These are phyloP conservation scores for Azorinus chamasolen DNA, from an alignment of 2,888 invertebrate species.

Conservation along the genomic window DNA sequence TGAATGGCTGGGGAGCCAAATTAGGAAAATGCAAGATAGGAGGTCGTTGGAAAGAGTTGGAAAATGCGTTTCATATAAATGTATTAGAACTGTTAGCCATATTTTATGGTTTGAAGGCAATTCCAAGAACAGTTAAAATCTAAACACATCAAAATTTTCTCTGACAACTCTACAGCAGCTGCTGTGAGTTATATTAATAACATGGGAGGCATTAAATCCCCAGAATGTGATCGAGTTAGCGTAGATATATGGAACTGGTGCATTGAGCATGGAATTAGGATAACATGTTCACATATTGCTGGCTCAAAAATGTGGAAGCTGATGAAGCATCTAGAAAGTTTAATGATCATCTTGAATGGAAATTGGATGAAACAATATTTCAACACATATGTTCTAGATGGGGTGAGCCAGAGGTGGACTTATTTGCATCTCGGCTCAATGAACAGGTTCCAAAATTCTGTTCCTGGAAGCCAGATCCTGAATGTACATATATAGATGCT, in stretches of 20 bases:
- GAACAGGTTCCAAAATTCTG: slow-evolving; percentile 13
- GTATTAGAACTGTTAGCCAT: slow-evolving; percentile 23
- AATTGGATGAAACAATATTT: slow-evolving; percentile 21
- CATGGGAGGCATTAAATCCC: not conserved
- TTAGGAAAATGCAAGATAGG: slow-evolving; percentile 5
- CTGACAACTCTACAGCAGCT: slow-evolving; percentile 36
- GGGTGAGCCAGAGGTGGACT: slow-evolving; percentile 13
- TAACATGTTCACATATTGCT: slow-evolving; percentile 28
- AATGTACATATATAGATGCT: slow-evolving; percentile 20
- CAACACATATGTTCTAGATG: not conserved
- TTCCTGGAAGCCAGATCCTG: slow-evolving; percentile 43
- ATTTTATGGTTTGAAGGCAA: slow-evolving; percentile 17
- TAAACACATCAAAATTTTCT: slow-evolving; percentile 46
- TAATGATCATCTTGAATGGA: slow-evolving; percentile 28
- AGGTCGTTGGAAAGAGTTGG: slow-evolving; percentile 25
- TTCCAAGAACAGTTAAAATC: slow-evolving; percentile 21
- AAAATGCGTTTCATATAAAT: slow-evolving; percentile 33
- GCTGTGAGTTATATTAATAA: slow-evolving; percentile 21
- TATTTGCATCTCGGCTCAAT: slow-evolving; percentile 41
- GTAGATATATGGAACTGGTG: slow-evolving; percentile 29
- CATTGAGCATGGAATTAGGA: slow-evolving; percentile 20
- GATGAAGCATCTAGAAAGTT: slow-evolving; percentile 9
- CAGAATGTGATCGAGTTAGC: not conserved
- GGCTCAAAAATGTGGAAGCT: slow-evolving; percentile 4
- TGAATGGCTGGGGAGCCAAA: slow-evolving; percentile 29